Percentiles rank a stretch among this genome's conserved stretches.
Evolutionary conservation across 1,140 invertebrate genomes (phyloP).

Genomic region (Bathynomus jamesi): DNA sequence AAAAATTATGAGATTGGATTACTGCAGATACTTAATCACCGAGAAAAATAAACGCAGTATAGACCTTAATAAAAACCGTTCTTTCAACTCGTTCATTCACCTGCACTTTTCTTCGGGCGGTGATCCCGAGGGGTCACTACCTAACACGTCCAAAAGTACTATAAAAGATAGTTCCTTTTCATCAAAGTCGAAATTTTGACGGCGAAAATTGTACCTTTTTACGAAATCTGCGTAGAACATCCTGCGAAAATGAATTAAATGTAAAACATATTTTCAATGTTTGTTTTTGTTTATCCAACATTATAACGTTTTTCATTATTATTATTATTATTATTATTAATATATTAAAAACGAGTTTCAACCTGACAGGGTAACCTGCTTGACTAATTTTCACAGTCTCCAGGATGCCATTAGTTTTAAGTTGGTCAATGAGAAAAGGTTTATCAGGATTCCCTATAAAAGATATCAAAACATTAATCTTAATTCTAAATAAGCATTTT

Average conservation of each 20-base stretch:
- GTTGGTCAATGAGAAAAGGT: slow-evolving; percentile 10
- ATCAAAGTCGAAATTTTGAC: background rate
- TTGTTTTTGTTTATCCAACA: no score
- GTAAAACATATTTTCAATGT: no score
- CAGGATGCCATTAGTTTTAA: slow-evolving; percentile 5
- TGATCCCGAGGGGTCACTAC: background rate
- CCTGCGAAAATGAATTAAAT: no score
- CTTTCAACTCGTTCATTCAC: background rate
- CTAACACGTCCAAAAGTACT: background rate
- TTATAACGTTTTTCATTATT: no score
- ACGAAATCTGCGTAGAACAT: background rate
- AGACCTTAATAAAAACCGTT: no score
- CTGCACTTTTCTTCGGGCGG: background rate
- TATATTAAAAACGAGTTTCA: no score
- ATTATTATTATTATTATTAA: no score
- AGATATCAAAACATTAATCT: no score
- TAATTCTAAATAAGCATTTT: background rate
- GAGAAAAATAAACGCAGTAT: no score
- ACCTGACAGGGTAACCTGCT: slow-evolving; percentile 5
- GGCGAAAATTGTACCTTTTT: background rate
- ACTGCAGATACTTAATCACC: no score
- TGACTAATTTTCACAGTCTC: slow-evolving; percentile 16
- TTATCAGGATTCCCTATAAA: slow-evolving; percentile 2
- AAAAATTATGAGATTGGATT: no score
- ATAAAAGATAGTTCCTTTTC: background rate